Evolutionary conservation across 2,888 invertebrate genomes (phyloP), one percentile per base, ranked within the genome.

Genomic region (Aproaerema taeniolella): DNA sequence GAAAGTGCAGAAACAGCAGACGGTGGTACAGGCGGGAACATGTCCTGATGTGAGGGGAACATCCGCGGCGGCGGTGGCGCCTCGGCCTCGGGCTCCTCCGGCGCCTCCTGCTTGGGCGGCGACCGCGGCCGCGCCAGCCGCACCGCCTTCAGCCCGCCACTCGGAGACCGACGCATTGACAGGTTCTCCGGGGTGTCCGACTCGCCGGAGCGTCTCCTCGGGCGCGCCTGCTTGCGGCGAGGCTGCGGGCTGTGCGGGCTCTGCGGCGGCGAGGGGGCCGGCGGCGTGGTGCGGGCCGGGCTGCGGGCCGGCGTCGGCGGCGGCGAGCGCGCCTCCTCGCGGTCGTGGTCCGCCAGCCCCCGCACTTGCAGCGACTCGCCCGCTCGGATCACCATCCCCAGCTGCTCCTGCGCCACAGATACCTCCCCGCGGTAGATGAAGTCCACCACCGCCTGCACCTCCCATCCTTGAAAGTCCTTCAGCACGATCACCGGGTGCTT

Each of bases 401-500:
- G 87, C 48, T 95, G 93, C 65, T 95, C 95, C 61, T 95, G 94
- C 5, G 92, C 92, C 37, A 96, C 95, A 52, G 94, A 94, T 55
- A 96, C 95, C 83, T 96, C 95, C 26, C 96, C 96, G 53, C 94
- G 93, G 82, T 97, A 97, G 95, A 96, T 96, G 67, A 96, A 97
- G 80, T 95, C 95, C 46, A 96, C 93, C 45, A 96, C 93, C 24
- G 95, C 94, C 61, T 95, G 94, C 47, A 97, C 92, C 62, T 96
- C 95, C 91, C 95, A 94, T 52, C 93, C 94, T 61, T 91, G 91
- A 72, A 95, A 94, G 86, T 96, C 96, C 74, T 96, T 96, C 46
- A 97, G 83, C 54, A 96, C 95, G 67, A 97, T 95, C 55, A 96
- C 95, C 29, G 96, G 96, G 73, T 97, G 96, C 75, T 96, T 95